Base-by-base conservation (phyloP, 2,797 vertebrate species). In the Podarcis lilfordi region DNA sequence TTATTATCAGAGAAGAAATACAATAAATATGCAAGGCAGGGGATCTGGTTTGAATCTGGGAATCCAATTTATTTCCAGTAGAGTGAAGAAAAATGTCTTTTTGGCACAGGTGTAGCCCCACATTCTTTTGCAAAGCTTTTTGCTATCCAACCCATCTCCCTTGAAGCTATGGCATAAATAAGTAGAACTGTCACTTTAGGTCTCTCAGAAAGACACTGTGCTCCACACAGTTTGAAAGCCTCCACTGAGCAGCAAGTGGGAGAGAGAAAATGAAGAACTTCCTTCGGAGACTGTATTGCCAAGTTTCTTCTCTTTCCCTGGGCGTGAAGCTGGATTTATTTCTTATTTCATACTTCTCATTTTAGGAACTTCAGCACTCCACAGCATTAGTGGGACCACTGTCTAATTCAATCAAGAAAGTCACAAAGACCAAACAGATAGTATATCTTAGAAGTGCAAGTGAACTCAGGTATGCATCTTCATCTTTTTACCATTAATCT, bases 31-130 rank as follows among this genome's bases (percentile, higher is more conserved):
- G 82, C 23, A 79, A 61, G 81, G 79, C 75, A 88, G 64, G 84
- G 29, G 72, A 86, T 19, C 17, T 75, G 78, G 40, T 82, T 50
- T 55, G 82, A 88, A 80, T 76, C 83, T 69, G 15, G 78, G 50
- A 72, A 91, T 75, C 82, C 74, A 86, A 86, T 86, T 77, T 55
- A 79, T 88, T 88, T 90, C 66, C 84, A 86, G 82, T 75, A 15
- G 55, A 86, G 84, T 78, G 76, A 68, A 43, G 40, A 25, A 83
- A 50, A 32, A 6, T 37, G 29, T 32, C 21, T 69, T n/a, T 59
- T 74, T 10, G 72, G 40, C 9, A 8, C 68, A 74, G n/a, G 61
- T 10, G 32, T 21, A 19, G 72, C 7, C 40, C 80, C 11, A 85
- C 40, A 43, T 23, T 85, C 90, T 86, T 91, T 69, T 3, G 23